Conservation (phyloP, 2,797 vertebrate genomes). For the Buceros bicornis region DNA sequence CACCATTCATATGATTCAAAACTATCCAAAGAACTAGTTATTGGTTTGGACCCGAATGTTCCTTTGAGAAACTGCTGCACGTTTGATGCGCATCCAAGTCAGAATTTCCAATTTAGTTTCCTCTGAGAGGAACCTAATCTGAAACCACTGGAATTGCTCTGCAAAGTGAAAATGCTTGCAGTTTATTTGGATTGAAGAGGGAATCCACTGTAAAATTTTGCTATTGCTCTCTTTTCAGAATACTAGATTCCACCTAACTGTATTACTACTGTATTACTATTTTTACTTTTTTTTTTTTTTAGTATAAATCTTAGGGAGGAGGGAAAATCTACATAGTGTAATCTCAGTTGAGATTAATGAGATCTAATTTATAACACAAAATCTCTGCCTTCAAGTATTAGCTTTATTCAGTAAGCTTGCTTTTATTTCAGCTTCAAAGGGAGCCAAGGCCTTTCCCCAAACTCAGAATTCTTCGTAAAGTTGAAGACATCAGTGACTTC, state of each 20-base stretch:
- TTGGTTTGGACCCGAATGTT: background rate
- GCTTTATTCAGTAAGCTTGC: background rate
- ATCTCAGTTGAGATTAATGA: background rate
- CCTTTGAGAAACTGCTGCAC: background rate
- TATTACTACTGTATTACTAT: background rate
- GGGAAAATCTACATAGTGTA: background rate
- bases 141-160: background rate
- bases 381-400: background rate
- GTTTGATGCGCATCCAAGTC: background rate
- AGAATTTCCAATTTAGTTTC: background rate
- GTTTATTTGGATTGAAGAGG: background rate
- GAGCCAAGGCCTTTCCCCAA: slow-evolving; percentile 93
- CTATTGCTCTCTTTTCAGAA: background rate
- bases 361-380: background rate
- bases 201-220: background rate
- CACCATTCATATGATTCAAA: background rate
- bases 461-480: slow-evolving; percentile 89
- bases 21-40: background rate
- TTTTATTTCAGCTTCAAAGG: slow-evolving; percentile 88
- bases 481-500: slow-evolving; percentile 90
- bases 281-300: background rate
- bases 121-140: background rate
- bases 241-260: background rate
- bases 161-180: background rate
- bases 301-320: background rate